Evolutionary conservation across 2,113 vertebrate genomes (phyloP), one percentile per base, ranked within the genome.

Genomic region (Chaetura pelagica): DNA sequence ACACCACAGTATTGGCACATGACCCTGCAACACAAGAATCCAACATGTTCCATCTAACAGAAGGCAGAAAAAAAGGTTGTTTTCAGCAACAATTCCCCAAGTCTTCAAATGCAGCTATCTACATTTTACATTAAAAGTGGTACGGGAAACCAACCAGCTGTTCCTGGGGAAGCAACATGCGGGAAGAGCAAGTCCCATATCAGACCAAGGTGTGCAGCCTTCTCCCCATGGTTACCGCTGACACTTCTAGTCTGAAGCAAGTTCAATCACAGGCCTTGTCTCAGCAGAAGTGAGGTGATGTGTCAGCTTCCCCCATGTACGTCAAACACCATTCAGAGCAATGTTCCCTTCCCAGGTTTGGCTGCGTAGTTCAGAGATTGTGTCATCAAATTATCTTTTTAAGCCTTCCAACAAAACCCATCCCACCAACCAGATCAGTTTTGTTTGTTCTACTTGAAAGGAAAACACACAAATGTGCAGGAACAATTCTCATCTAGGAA

Each of bases 181-280:
- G 0, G 24, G 58, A 46, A 40, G 24, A 82, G 12, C 32, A 6
- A 87, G 52, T 26, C 8, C 57, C 1, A 0, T 9, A 34, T 24
- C 38, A 42, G 40, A n/a, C 58, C 38, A 82, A 61, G 38, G 15
- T 3, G 1, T 0, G 8, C 30, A 34, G 13, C 6, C 30, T 48
- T 78, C 73, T 66, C 38, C 49, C 20, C 0, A 0, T 4, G 23
- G 61, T 40, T 66, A 59, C 27, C 14, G 22, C 14, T 1, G 0
- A 46, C 9, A 4, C 32, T 49, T 68, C 44, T 40, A 14, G 30
- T 4, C 32, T 32, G 22, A 63, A 57, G 38, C 57, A 67, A 38
- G 49, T 30, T 59, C 38, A 51, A 59, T 0, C 6, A 6, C 2
- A 12, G 35, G 38, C 29, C 57, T 48, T 18, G 64, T 19, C 74